Base-by-base conservation (phyloP, 2,888 invertebrate species). In the Hirtodrosophila confusa region DNA sequence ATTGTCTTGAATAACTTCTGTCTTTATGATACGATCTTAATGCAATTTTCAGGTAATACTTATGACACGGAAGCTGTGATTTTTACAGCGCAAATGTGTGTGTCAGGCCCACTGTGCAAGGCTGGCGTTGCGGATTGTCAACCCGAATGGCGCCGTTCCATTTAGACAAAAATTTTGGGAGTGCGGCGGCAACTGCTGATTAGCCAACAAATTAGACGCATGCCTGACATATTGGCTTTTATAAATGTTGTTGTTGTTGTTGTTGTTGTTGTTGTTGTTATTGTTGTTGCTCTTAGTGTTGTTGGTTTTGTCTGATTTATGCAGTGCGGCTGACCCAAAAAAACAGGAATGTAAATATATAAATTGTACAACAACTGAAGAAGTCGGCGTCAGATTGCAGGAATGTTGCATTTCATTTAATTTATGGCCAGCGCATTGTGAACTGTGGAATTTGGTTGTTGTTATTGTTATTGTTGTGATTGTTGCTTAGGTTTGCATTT, bases 151-250 rank as follows among this genome's bases (percentile, higher is more conserved):
- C 80, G 84, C 80, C 83, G 80, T 80, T 77, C 80, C 65, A 77
- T 77, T 80, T 80, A 69, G 62, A 67, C 39, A 39, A 31, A 37
- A 54, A 73, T 65, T 60, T 78, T 53, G 53, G 37, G 44, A 39
- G 35, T 41, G 45, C 3, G 60, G 40, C 4, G 44, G 39, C 60
- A 72, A 77, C 71, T 53, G 63, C 78, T 87, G 86, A 86, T 87
- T 87, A 87, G 31, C 86, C 83, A 83, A 84, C 84, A 84, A 84
- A 84, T 87, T 87, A 84, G 88, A 79, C 56, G 75, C 56, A 58
- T 68, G 63, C 57, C 79, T 85, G 85, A 84, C 86, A 86, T 87
- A 87, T 83, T 84, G 70, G 80, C 70, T 72, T 62, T 76, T 66
- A 79, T 82, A 65, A 76, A 76, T 75, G 55, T 53, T 63, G 48